Percentiles rank a stretch among this genome's conserved stretches.
phyloP scores from a whole-genome alignment of 1,140 invertebrate species.

The Thaumatotibia leucotreta region DNA sequence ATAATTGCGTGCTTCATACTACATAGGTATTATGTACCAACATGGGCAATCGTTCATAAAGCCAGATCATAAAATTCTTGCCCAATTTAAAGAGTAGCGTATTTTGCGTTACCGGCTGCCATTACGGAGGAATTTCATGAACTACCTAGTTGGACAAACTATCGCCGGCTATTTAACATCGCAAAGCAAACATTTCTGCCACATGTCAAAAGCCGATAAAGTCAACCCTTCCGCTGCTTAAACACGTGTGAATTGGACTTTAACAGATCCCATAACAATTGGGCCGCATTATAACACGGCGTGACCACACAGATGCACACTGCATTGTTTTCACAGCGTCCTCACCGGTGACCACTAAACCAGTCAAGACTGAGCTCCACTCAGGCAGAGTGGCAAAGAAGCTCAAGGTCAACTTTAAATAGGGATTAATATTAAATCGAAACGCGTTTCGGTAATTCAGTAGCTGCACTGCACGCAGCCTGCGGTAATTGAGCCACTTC shows the following conservation, averaged over 20 bases:
- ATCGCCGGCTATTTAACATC: no score
- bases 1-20: no score
- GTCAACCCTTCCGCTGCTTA: neutral
- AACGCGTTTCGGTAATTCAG: neutral
- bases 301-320: constrained; percentile 1
- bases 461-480: constrained; percentile 24
- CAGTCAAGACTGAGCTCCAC: neutral
- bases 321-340: neutral
- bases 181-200: neutral
- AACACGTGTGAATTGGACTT: constrained; percentile 1
- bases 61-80: no score
- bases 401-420: neutral
- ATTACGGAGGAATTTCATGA: no score
- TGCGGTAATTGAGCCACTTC: constrained; percentile 56
- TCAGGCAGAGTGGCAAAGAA: neutral
- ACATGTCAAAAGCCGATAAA: neutral
- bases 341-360: neutral
- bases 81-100: no score
- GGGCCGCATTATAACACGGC: neutral
- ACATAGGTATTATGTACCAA: no score
- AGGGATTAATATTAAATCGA: neutral
- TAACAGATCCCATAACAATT: constrained; percentile 5
- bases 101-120: no score
- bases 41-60: no score
- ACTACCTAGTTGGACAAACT: no score